Evolutionary conservation across 1,140 invertebrate species (phyloP).

Genomic region (Drosophila baimaii): DNA sequence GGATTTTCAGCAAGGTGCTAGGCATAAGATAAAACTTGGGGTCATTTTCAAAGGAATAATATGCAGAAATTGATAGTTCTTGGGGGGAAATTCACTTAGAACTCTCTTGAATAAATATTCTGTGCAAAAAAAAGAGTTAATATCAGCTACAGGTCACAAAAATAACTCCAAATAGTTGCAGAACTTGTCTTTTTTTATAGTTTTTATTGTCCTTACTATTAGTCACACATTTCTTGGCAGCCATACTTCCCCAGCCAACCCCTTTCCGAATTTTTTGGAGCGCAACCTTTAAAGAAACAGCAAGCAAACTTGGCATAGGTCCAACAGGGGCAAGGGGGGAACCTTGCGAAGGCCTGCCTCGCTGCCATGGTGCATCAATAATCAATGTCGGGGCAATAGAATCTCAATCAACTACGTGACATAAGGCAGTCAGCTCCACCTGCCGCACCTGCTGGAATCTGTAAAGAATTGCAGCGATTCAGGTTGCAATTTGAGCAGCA

Average conservation of each 20-base stretch:
- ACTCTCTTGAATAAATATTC: neutral
- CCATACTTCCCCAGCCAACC: neutral
- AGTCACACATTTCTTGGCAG: neutral
- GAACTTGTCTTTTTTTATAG: neutral
- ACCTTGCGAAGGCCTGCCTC: no score
- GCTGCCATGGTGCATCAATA: conserved; percentile 43
- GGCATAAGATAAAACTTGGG: neutral
- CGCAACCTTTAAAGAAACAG: neutral
- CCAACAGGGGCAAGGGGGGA: neutral
- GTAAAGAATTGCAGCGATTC: conserved; percentile 29
- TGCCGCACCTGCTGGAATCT: conserved; percentile 22
- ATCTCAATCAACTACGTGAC: conserved; percentile 75
- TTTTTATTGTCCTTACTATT: neutral
- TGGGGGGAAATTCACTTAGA: neutral
- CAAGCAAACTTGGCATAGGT: conserved; percentile 6
- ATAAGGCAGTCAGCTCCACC: conserved; percentile 33
- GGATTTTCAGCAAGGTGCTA: neutral
- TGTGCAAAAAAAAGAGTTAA: neutral
- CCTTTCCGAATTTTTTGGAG: neutral
- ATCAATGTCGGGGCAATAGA: conserved; percentile 60
- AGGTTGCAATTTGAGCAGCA: conserved; percentile 33
- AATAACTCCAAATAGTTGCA: neutral
- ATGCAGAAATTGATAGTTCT: neutral
- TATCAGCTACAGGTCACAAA: neutral
- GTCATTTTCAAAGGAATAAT: neutral